Percentiles rank a stretch among this genome's conserved stretches.
These are phyloP conservation scores for Felis catus DNA, from an alignment of 2,113 vertebrate species.

Conservation along the genomic window F.catus_Fca126_mat1.0 CM031419.1:37464501-37465000, in stretches of 20 bases:
- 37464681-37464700: neutral
- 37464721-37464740: constrained; percentile 43
- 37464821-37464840: neutral
- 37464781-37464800: neutral
- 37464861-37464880: too few relatives aligned
- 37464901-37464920: too few relatives aligned
- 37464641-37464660: constrained; percentile 53
- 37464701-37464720: constrained; percentile 12
- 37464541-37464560: constrained; percentile 57
- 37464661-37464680: neutral
- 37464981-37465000: too few relatives aligned
- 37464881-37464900: too few relatives aligned
- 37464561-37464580: constrained; percentile 45
- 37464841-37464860: too few relatives aligned
- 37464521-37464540: constrained; percentile 51
- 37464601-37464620: neutral
- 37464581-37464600: constrained; percentile 19
- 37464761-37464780: constrained; percentile 47
- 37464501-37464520: constrained; percentile 57
- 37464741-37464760: neutral
- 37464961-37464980: too few relatives aligned
- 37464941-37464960: too few relatives aligned
- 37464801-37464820: neutral
- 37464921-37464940: too few relatives aligned
- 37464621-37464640: constrained; percentile 45